phyloP scores from a whole-genome alignment of 2,797 vertebrate genomes.

The Pteronotus mesoamericanus region DNA sequence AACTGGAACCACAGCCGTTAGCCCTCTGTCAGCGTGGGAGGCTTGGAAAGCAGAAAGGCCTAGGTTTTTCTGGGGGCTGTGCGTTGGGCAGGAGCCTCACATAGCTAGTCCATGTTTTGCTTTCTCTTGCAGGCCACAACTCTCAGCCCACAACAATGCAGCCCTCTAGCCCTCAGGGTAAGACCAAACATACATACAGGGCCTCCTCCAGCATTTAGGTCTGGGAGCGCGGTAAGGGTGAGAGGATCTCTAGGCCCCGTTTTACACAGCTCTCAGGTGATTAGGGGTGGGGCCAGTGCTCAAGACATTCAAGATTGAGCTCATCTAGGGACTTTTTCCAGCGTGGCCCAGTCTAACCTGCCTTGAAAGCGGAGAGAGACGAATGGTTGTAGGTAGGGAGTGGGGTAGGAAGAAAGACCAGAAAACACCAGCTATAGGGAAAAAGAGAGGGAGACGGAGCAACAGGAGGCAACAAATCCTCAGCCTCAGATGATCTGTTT shows the following conservation, averaged over 20 bases:
- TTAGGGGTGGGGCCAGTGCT: neutral
- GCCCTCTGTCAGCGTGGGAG: neutral
- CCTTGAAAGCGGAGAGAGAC: neutral
- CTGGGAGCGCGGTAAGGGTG: neutral
- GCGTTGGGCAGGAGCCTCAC: neutral
- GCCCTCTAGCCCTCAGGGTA: slow-evolving; percentile 47
- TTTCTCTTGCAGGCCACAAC: slow-evolving; percentile 50
- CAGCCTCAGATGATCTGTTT: slow-evolving; percentile 35
- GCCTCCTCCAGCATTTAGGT: neutral
- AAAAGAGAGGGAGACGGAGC: neutral
- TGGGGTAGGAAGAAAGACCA: neutral
- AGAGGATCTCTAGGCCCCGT: neutral
- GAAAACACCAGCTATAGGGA: neutral
- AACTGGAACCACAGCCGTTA: neutral
- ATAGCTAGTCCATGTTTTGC: neutral
- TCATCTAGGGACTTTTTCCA: neutral
- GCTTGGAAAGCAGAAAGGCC: neutral
- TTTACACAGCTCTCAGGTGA: neutral
- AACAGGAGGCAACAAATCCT: neutral
- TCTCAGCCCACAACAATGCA: neutral
- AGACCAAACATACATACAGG: neutral
- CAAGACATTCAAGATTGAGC: neutral
- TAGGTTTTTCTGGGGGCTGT: neutral
- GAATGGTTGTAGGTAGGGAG: neutral
- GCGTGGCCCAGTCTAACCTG: neutral